phyloP scores from a whole-genome alignment of 2,797 vertebrate genomes.

The Spheniscus humboldti region DNA sequence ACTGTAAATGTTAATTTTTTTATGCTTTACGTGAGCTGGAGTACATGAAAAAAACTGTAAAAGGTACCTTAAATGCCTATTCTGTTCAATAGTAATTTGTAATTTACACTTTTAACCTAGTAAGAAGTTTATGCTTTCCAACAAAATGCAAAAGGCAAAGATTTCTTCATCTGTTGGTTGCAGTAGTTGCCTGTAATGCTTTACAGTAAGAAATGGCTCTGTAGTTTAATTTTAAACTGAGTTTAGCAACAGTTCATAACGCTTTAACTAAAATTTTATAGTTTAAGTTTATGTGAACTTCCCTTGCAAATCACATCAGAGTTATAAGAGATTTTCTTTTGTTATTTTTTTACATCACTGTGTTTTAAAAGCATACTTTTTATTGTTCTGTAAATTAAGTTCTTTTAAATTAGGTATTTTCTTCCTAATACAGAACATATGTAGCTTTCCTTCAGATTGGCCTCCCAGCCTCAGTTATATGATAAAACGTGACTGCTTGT shows the following conservation, averaged over 20 bases:
- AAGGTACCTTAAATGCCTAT: background rate
- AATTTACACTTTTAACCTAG: background rate
- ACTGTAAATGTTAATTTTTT: background rate
- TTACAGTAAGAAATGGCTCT: background rate
- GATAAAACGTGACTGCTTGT: constrained; percentile 68
- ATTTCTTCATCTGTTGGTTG: background rate
- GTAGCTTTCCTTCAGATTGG: constrained; percentile 38
- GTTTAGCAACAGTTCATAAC: background rate
- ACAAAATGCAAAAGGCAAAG: background rate
- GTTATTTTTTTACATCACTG: background rate
- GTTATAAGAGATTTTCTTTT: background rate
- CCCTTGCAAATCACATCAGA: background rate
- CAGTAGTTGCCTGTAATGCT: background rate
- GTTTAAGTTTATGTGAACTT: background rate
- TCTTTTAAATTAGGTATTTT: constrained; percentile 10
- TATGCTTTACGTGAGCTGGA: background rate
- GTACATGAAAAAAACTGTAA: background rate
- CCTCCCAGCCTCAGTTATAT: constrained; percentile 34
- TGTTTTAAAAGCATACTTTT: background rate
- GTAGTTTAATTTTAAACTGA: background rate
- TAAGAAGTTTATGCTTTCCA: background rate
- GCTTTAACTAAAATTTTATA: background rate
- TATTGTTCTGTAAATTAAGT: constrained; percentile 28
- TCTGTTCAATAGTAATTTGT: background rate
- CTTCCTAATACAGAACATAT: constrained; percentile 46